Evolutionary conservation across 1,140 invertebrate species (phyloP).

Genomic region (Musca domestica): DNA sequence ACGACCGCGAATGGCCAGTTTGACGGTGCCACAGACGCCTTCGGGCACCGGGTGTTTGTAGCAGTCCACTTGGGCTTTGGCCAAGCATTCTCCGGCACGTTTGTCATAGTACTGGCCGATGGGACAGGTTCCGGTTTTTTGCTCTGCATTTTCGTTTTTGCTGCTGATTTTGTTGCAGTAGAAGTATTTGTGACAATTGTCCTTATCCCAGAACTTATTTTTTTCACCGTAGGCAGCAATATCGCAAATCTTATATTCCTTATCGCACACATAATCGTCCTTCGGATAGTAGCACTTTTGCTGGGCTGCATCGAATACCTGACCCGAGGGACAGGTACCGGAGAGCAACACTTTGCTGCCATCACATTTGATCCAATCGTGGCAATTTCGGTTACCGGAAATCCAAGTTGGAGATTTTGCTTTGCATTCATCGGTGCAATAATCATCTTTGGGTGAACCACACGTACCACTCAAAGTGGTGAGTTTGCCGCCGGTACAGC

Average conservation of each 20-base stretch:
- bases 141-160: background rate
- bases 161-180: constrained; percentile 30
- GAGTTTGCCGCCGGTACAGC: background rate
- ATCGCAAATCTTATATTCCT: constrained; percentile 36
- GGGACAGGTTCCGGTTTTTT: constrained; percentile 20
- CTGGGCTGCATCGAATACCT: constrained; percentile 29
- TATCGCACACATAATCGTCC: constrained; percentile 26
- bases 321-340: constrained; percentile 29
- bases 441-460: background rate
- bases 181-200: constrained; percentile 36
- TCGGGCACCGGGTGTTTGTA: constrained; percentile 34
- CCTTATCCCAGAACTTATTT: constrained; percentile 26
- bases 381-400: constrained; percentile 31
- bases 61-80: constrained; percentile 34
- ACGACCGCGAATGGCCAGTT: constrained; percentile 32
- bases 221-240: constrained; percentile 22
- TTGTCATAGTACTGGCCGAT: constrained; percentile 34
- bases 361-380: constrained; percentile 33
- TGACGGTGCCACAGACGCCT: constrained; percentile 38
- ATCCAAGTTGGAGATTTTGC: constrained; percentile 28
- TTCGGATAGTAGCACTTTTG: constrained; percentile 32
- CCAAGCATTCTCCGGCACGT: constrained; percentile 24
- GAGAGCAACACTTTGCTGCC: background rate
- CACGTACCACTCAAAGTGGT: background rate
- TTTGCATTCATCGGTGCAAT: constrained; percentile 30